Percentiles rank a stretch among this genome's conserved stretches.
Evolutionary conservation across 2,888 invertebrate species (phyloP).

Genomic region (Rhagophthalmus giganteus): DNA sequence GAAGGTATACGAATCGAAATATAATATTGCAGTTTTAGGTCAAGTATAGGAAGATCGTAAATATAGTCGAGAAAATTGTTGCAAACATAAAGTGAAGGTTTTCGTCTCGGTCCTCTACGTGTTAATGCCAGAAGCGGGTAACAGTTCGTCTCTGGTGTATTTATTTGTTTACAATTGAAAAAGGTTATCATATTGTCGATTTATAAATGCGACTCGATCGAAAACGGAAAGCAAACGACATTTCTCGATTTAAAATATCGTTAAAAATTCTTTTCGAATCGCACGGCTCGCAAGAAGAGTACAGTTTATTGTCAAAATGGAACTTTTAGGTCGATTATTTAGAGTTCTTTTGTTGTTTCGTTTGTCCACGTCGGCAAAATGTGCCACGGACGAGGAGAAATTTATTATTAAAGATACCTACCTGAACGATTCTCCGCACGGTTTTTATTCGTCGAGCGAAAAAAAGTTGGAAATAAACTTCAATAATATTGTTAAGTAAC

Average conservation of each 20-base stretch:
- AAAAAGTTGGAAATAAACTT: conserved; percentile 8
- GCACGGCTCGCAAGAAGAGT: too few relatives aligned
- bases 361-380: too few relatives aligned
- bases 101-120: conserved; percentile 1
- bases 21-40: conserved; percentile 5
- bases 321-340: conserved; percentile 38
- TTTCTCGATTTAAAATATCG: conserved; percentile 38
- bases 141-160: conserved; percentile 12
- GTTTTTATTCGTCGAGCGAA: conserved; percentile 1
- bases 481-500: conserved; percentile 25
- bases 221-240: conserved; percentile 26
- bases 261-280: conserved; percentile 37
- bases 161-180: conserved; percentile 19
- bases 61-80: conserved; percentile 9
- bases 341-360: too few relatives aligned
- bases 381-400: too few relatives aligned
- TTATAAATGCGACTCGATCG: conserved; percentile 26
- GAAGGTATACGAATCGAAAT: too few relatives aligned
- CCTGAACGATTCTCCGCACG: conserved; percentile 4
- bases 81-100: conserved; percentile 8
- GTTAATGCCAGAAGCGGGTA: conserved; percentile 7
- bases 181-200: conserved; percentile 23
- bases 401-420: conserved; percentile 9
- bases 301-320: conserved; percentile 30
- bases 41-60: conserved; percentile 9